Evolutionary conservation across 1,140 invertebrate genomes (phyloP).

Genomic region (Trigoniulus corallinus): DNA sequence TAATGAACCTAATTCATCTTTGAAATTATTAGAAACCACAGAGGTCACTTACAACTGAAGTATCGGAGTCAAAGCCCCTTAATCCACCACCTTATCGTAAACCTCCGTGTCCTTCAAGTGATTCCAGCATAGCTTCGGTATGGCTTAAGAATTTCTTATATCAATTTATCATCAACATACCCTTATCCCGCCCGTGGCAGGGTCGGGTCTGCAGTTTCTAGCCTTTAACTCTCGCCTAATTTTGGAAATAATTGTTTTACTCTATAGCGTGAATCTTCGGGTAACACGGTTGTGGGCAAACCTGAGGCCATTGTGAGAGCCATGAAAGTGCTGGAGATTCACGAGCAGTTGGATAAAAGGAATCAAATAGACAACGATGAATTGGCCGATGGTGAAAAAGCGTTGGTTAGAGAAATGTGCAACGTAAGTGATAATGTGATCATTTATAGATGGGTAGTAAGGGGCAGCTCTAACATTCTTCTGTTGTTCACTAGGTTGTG

Average conservation of each 20-base stretch:
- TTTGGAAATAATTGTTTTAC: too few relatives aligned
- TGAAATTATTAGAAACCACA: conserved; percentile 3
- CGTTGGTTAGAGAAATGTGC: conserved; percentile 87
- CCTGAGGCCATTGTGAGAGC: conserved; percentile 81
- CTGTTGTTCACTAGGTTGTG: conserved; percentile 19
- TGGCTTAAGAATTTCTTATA: too few relatives aligned
- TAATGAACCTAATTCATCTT: not conserved
- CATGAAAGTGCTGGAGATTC: conserved; percentile 73
- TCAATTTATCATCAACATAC: not conserved
- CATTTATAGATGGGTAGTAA: too few relatives aligned
- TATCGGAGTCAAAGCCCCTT: not conserved
- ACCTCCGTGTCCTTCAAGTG: not conserved
- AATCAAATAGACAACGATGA: conserved; percentile 19
- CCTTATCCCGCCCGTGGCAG: too few relatives aligned
- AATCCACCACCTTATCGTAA: not conserved
- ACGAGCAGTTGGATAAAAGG: conserved; percentile 61
- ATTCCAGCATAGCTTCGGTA: not conserved
- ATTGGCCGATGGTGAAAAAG: conserved; percentile 78
- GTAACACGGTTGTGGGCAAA: conserved; percentile 23
- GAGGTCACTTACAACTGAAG: not conserved
- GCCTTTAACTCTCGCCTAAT: too few relatives aligned
- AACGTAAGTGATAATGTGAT: conserved; percentile 49
- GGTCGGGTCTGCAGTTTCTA: too few relatives aligned
- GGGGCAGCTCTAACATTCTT: not conserved
- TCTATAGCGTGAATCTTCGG: too few relatives aligned